These are phyloP conservation scores for Halcyon senegalensis DNA, from an alignment of 2,113 vertebrate genomes.

Conservation along the genomic window DNA sequence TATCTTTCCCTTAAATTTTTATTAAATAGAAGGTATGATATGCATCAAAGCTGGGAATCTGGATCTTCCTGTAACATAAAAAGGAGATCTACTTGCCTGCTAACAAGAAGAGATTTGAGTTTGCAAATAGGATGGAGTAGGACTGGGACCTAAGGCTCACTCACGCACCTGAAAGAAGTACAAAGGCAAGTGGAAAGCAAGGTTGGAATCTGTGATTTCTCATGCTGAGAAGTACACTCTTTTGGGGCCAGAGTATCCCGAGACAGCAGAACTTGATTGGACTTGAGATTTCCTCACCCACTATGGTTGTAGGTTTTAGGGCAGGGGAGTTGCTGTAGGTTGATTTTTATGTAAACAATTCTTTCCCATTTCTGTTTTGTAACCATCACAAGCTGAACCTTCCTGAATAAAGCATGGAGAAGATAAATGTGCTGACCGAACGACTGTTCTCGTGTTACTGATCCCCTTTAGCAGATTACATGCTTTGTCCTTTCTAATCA, in stretches of 20 bases:
- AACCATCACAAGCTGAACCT: slow-evolving; percentile 42
- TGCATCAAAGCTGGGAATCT: not conserved
- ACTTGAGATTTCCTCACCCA: not conserved
- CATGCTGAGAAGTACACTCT: not conserved
- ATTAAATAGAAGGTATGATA: not conserved
- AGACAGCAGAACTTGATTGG: not conserved
- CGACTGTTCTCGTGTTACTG: slow-evolving; percentile 6
- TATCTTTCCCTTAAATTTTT: not conserved
- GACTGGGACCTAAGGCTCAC: not conserved
- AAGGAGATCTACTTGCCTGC: not conserved
- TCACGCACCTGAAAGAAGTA: not conserved
- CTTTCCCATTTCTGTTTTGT: slow-evolving; percentile 9
- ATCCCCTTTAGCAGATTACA: slow-evolving; percentile 53
- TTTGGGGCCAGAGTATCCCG: not conserved
- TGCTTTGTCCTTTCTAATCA: slow-evolving; percentile 53
- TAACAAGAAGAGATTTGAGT: not conserved
- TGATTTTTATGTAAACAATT: not conserved
- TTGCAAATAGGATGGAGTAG: not conserved
- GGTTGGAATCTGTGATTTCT: not conserved
- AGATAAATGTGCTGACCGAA: slow-evolving; percentile 62
- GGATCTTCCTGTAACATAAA: not conserved
- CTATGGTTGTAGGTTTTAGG: not conserved
- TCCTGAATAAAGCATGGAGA: slow-evolving; percentile 59
- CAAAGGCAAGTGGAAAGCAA: not conserved
- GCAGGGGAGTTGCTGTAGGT: not conserved